Evolutionary conservation across 2,888 invertebrate species (phyloP), one percentile per base, ranked within the genome.

Genomic region (Cistogaster globosa): DNA sequence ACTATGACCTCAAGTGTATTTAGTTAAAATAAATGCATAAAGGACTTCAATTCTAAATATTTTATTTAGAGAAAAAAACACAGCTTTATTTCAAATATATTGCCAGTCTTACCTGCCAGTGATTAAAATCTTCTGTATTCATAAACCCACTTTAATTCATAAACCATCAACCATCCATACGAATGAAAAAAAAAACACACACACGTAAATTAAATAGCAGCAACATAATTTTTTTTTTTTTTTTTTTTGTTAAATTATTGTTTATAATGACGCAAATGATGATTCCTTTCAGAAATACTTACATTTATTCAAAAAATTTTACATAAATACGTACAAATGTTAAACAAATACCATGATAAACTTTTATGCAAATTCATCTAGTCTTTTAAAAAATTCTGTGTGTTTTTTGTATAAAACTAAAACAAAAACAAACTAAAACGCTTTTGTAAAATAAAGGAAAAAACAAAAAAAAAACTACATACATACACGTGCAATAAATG

Each of bases 231-330:
- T 18, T 9, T 74, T 75, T 45, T 74, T 48, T 16, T 60, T 20
- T 75, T 18, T 9, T 74, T 75, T 45, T 74, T 55, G 53, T 74
- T 55, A 65, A 74, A 79, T 75, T 75, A 80, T 84, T 80, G 57
- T 74, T 80, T 76, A 69, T 75, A 84, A 84, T 84, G 58, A 84
- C 57, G 84, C 71, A 79, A 80, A 84, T 84, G 79, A 84, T 67
- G 79, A 79, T 79, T 79, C 81, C 84, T 81, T 84, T 81, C 51
- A 81, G 68, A 80, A 68, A 68, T 53, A 72, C 51, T 65, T 36
- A 63, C 58, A 51, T 20, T 36, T 63, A 76, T n/a, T 38, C 14
- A 65, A 20, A 32, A 57, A 67, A 58, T 67, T 22, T 22, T 32
- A 20, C 72, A 71, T 36, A 32, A 58, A 53, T 36, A 20, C 32